These are phyloP conservation scores for Ophthalmolycus amberensis DNA, from an alignment of 2,113 vertebrate species.

Conservation along the genomic window DNA sequence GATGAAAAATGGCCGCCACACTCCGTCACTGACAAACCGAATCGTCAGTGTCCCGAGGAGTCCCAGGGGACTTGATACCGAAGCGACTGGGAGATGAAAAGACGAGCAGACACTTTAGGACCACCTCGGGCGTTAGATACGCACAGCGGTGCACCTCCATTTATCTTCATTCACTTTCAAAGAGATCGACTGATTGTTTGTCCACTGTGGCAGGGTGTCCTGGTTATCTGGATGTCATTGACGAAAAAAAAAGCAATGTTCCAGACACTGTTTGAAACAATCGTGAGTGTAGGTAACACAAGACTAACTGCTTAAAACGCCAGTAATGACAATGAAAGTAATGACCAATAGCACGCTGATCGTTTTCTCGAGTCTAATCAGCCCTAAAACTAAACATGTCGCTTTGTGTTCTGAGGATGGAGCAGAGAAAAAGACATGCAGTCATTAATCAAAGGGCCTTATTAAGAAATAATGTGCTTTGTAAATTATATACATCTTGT, in stretches of 20 bases:
- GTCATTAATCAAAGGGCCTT: conserved; percentile 12
- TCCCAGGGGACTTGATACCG: conserved; percentile 36
- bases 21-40: conserved; percentile 37
- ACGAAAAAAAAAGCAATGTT: neutral
- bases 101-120: conserved; percentile 36
- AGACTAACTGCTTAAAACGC: conserved; percentile 2
- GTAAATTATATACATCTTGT: neutral
- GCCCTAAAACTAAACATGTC: neutral
- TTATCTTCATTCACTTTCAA: conserved; percentile 47
- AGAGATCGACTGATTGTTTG: conserved; percentile 8
- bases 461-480: neutral
- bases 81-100: conserved; percentile 36
- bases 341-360: conserved; percentile 2
- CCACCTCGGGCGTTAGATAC: conserved; percentile 48
- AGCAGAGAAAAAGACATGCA: neutral
- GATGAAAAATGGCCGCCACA: conserved; percentile 61
- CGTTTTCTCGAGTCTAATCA: conserved; percentile 3
- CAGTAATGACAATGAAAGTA: neutral
- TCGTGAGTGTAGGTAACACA: neutral
- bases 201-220: conserved; percentile 5
- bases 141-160: neutral
- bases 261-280: neutral
- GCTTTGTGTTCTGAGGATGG: neutral
- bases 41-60: conserved; percentile 41
- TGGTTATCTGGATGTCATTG: neutral